A percentile compares a stretch with the other conserved stretches of the same genome.
Conservation (phyloP, 2,797 vertebrate genomes). For the Mallotus villosus region DNA sequence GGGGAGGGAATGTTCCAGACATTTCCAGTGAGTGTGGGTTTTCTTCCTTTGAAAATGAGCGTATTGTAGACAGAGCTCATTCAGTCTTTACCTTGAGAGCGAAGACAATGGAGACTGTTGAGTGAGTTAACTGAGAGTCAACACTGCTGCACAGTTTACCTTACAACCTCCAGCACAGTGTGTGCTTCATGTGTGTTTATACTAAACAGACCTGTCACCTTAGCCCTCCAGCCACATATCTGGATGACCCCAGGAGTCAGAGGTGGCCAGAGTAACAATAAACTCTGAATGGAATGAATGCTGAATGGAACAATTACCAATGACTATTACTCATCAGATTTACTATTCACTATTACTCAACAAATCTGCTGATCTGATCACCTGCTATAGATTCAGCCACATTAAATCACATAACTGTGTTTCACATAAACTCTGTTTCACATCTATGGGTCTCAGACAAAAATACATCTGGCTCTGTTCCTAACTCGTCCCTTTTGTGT, state of each 20-base stretch:
- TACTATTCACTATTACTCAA: no score
- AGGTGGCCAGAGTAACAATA: neutral
- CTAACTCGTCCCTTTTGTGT: neutral
- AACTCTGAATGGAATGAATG: no score
- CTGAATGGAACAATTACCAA: neutral
- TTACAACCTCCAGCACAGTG: neutral
- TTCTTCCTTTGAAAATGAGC: conserved; percentile 18
- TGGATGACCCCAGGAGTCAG: neutral
- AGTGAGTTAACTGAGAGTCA: neutral
- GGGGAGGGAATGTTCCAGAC: conserved; percentile 29
- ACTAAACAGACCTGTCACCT: neutral
- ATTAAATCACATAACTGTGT: no score
- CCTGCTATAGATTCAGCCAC: no score
- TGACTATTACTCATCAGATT: neutral
- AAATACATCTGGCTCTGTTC: neutral
- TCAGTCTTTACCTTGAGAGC: conserved; percentile 19
- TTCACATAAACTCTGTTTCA: no score
- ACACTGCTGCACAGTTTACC: neutral
- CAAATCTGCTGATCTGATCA: no score
- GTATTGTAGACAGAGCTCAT: conserved; percentile 34
- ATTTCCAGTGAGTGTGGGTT: neutral
- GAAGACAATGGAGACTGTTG: neutral
- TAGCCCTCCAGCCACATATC: no score
- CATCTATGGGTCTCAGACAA: neutral
- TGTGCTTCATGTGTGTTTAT: neutral